phyloP scores from a whole-genome alignment of 2,888 invertebrate genomes.

The Hydrotaea cyrtoneurina region DNA sequence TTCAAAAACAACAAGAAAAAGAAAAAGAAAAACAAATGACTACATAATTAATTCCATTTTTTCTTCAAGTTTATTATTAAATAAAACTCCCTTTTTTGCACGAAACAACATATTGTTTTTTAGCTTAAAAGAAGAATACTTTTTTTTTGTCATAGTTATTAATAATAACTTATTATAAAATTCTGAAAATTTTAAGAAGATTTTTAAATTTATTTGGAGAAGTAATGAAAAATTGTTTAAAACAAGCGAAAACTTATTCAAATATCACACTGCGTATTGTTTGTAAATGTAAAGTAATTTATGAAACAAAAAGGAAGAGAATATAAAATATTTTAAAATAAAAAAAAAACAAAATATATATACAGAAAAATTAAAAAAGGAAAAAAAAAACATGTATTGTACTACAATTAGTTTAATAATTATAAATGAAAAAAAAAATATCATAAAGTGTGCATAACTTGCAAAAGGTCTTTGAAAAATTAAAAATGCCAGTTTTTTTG shows the following conservation, averaged over 20 bases:
- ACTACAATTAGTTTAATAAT: slow-evolving; percentile 55
- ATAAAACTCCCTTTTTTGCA: background rate
- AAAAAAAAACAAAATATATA: slow-evolving; percentile 35
- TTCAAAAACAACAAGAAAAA: background rate
- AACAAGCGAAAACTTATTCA: background rate
- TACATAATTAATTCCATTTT: background rate
- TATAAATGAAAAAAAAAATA: slow-evolving; percentile 34
- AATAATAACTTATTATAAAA: background rate
- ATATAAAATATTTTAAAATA: slow-evolving; percentile 46
- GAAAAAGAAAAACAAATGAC: too few relatives aligned
- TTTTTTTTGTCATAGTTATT: slow-evolving; percentile 6
- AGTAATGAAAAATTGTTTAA: slow-evolving; percentile 10
- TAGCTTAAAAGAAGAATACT: background rate
- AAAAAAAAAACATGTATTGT: slow-evolving; percentile 42
- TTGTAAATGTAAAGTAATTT: slow-evolving; percentile 35
- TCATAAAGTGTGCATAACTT: slow-evolving; percentile 42
- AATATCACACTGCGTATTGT: slow-evolving; percentile 46
- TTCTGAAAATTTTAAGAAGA: background rate
- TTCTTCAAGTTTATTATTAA: background rate
- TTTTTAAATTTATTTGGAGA: background rate
- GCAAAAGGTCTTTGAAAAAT: slow-evolving; percentile 2
- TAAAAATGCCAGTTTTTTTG: too few relatives aligned
- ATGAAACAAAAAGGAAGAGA: slow-evolving; percentile 35
- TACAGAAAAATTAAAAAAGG: background rate
- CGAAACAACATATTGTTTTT: background rate